phyloP scores from a whole-genome alignment of 2,113 vertebrate species.

The Amphiprion ocellaris region DNA sequence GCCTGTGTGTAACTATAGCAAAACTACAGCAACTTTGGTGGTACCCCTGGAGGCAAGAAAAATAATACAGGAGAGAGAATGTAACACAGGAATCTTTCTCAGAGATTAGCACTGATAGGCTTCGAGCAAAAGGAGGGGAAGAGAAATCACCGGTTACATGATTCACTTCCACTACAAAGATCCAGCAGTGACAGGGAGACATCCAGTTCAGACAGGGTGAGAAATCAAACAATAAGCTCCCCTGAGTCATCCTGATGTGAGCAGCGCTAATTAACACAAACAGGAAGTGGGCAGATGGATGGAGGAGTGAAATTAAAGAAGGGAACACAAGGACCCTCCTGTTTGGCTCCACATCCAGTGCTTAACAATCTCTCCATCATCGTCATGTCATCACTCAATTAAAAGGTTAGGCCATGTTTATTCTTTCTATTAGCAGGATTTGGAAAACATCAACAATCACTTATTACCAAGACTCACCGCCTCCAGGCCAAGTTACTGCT shows the following conservation, averaged over 20 bases:
- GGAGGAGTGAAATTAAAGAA: conserved; percentile 63
- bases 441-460: conserved; percentile 82
- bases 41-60: not conserved
- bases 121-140: conserved; percentile 1
- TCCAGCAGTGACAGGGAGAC: not conserved
- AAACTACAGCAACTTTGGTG: not conserved
- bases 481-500: conserved; percentile 60
- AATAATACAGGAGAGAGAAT: not conserved
- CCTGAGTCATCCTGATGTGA: conserved; percentile 6
- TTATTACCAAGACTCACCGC: conserved; percentile 68
- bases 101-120: conserved; percentile 41
- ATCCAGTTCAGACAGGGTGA: not conserved
- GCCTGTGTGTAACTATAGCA: not conserved
- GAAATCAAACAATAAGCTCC: conserved; percentile 5
- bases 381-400: conserved; percentile 83
- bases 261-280: conserved; percentile 66
- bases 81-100: conserved; percentile 33
- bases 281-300: conserved; percentile 55
- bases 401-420: conserved; percentile 84
- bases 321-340: conserved; percentile 50
- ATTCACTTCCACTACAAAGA: not conserved
- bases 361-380: conserved; percentile 76
- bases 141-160: not conserved
- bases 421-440: conserved; percentile 79
- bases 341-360: conserved; percentile 42